Conservation (phyloP, 2,797 vertebrate species). For the Euphonia xanthogaster region DNA sequence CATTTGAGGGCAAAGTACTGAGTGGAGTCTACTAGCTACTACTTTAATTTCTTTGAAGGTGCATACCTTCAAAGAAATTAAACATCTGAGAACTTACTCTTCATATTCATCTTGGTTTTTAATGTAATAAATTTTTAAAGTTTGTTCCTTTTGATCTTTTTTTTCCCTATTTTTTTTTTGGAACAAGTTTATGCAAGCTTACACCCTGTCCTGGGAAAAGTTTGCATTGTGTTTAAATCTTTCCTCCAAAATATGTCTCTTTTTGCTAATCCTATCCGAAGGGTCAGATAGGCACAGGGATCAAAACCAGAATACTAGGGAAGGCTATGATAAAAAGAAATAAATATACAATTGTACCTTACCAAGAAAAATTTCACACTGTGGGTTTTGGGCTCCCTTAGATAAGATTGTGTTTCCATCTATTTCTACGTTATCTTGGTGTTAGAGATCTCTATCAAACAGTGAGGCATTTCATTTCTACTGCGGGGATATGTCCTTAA, state of each 20-base stretch:
- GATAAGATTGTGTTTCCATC: not conserved
- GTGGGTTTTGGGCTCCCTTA: not conserved
- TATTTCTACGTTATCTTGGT: not conserved
- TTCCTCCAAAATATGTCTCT: not conserved
- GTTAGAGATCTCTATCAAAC: not conserved
- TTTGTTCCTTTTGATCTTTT: not conserved
- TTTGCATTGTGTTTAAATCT: not conserved
- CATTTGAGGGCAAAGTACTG: not conserved
- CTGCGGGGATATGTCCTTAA: not conserved
- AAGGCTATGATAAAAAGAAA: not conserved
- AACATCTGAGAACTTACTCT: not conserved
- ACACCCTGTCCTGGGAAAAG: not conserved
- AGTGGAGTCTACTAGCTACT: not conserved
- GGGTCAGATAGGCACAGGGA: not conserved
- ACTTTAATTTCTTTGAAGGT: not conserved
- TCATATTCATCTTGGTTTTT: not conserved
- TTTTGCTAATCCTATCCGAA: not conserved
- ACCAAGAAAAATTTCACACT: not conserved
- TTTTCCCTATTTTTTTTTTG: not conserved
- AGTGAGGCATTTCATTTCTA: not conserved
- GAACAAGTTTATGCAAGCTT: not conserved
- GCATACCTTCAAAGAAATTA: not conserved
- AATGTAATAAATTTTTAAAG: not conserved
- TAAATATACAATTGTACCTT: not conserved
- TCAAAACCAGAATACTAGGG: not conserved